A percentile compares a stretch with the other conserved stretches of the same genome.
Evolutionary conservation across 2,888 invertebrate genomes (phyloP).

Genomic region (Nephrocerus scutellatus): DNA sequence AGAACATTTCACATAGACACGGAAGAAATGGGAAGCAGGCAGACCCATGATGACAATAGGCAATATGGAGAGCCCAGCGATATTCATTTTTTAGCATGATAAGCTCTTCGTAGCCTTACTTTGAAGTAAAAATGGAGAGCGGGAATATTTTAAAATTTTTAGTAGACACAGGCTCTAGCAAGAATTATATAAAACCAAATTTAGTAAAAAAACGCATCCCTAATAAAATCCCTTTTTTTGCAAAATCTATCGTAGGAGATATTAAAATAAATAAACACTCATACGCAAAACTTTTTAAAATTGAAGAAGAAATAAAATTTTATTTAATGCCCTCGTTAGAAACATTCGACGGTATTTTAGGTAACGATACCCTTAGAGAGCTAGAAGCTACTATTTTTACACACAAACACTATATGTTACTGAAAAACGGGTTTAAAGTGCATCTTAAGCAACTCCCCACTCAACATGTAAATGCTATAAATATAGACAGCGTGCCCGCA

Average conservation of each 20-base stretch:
- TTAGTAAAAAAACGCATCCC: conserved; percentile 9
- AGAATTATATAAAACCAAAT: conserved; percentile 6
- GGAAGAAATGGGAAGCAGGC: background rate
- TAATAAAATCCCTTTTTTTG: conserved; percentile 9
- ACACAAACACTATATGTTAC: background rate
- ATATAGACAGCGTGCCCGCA: background rate
- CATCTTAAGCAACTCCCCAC: conserved; percentile 2
- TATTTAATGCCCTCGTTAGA: conserved; percentile 4
- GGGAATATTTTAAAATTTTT: conserved; percentile 7
- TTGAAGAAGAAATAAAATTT: conserved; percentile 7
- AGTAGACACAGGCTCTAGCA: too few species aligned
- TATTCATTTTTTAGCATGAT: conserved; percentile 11
- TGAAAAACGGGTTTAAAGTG: background rate
- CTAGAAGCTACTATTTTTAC: background rate
- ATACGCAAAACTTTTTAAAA: conserved; percentile 9
- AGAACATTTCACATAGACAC: conserved; percentile 13
- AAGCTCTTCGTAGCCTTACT: conserved; percentile 12
- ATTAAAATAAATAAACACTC: conserved; percentile 9
- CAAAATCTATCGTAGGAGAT: conserved; percentile 10
- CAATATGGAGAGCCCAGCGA: conserved; percentile 8
- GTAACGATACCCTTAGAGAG: conserved; percentile 5
- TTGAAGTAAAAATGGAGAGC: conserved; percentile 11
- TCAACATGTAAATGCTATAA: conserved; percentile 4
- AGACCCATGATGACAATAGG: background rate
- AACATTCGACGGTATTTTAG: conserved; percentile 7